phyloP scores from a whole-genome alignment of 2,797 vertebrate species.

The Falco cherrug region DNA sequence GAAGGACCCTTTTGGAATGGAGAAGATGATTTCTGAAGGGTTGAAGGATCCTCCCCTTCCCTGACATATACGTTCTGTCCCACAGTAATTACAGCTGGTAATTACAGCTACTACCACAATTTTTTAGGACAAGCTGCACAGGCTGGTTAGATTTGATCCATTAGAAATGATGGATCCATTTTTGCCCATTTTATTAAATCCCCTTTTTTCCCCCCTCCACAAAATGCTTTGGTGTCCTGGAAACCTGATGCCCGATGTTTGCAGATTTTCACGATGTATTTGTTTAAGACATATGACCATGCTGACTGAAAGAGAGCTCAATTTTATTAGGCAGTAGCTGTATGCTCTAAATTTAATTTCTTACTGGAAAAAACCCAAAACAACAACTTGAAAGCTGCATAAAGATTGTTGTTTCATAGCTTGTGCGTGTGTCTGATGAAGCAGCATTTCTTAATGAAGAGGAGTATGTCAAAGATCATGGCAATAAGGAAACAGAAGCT shows the following conservation, averaged over 20 bases:
- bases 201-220: not conserved
- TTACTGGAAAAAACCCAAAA: not conserved
- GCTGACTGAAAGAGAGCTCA: not conserved
- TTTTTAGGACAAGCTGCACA: not conserved
- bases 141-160: not conserved
- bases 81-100: not conserved
- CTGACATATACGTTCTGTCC: not conserved
- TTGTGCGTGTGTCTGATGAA: not conserved
- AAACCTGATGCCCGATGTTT: not conserved
- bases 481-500: not conserved
- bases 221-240: not conserved
- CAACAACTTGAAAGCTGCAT: not conserved
- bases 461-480: not conserved
- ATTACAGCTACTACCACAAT: not conserved
- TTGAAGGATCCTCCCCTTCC: not conserved
- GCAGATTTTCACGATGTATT: not conserved
- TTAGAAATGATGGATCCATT: not conserved
- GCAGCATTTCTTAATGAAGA: not conserved
- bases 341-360: not conserved
- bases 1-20: not conserved
- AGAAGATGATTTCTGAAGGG: not conserved
- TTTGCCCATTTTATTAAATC: not conserved
- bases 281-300: not conserved
- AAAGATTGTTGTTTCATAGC: not conserved
- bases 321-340: not conserved